Evolutionary conservation across 2,113 vertebrate species (phyloP), one percentile per base, ranked within the genome.

Genomic region (Melanerpes aurifrons): DNA sequence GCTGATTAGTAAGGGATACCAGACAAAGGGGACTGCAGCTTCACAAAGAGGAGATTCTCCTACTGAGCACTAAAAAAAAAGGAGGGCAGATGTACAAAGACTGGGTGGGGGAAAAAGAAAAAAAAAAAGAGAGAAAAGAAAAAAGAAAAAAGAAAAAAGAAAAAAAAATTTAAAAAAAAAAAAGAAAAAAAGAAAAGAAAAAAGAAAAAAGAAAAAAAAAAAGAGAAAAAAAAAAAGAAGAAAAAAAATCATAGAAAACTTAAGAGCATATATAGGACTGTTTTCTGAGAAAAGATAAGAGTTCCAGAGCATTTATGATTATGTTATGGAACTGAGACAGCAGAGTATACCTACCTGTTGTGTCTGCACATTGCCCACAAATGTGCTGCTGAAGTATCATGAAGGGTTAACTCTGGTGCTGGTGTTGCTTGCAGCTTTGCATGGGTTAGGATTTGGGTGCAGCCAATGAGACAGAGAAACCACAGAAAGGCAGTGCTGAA

Each of bases 121-220:
- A 48, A 48, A 48, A 4, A 8, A 59, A 31, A 56, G 22, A 7
- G 28, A 2, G 2, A 35, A 1, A 2, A 3, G 2, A 40, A 1
- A 40, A 40, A 40, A 40, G n/a, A n/a, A n/a, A n/a, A n/a, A n/a
- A n/a, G n/a, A n/a, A n/a, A n/a, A n/a, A n/a, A n/a, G n/a, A n/a
- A n/a, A n/a, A n/a, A n/a, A n/a, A n/a, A n/a, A n/a, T n/a, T n/a
- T n/a, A n/a, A n/a, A n/a, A n/a, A n/a, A n/a, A n/a, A n/a, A n/a
- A n/a, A n/a, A n/a, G n/a, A n/a, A n/a, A n/a, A n/a, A n/a, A n/a
- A n/a, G n/a, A n/a, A n/a, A n/a, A n/a, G n/a, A n/a, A n/a, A n/a
- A n/a, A n/a, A n/a, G n/a, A n/a, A n/a, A n/a, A n/a, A n/a, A n/a
- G n/a, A n/a, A n/a, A n/a, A n/a, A n/a, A n/a, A n/a, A n/a, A n/a